These are phyloP conservation scores for Sebastes kiyomatsui DNA, from an alignment of 2,797 vertebrate genomes.

Conservation along the genomic window DNA sequence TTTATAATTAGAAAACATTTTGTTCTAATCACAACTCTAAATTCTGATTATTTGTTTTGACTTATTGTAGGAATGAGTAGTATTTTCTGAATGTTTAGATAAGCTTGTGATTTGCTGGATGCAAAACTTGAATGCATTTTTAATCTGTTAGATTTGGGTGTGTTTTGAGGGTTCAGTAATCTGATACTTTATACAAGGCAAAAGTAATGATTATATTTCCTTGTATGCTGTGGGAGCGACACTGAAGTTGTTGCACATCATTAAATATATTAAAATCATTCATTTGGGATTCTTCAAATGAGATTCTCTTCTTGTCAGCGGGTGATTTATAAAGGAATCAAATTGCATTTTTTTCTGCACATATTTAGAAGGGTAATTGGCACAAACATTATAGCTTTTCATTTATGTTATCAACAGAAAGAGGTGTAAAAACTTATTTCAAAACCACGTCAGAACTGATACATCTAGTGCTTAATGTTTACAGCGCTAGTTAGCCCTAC, in stretches of 20 bases:
- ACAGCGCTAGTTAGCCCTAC: not conserved
- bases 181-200: not conserved
- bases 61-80: not conserved
- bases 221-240: not conserved
- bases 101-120: not conserved
- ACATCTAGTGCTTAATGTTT: not conserved
- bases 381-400: not conserved
- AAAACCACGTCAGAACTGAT: not conserved
- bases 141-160: not conserved
- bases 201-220: not conserved
- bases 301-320: not conserved
- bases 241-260: not conserved
- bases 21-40: not conserved
- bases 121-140: not conserved
- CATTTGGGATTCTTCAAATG: no score
- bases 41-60: not conserved
- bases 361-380: not conserved
- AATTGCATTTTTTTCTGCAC: not conserved
- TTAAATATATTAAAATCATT: not conserved
- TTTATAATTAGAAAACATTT: not conserved
- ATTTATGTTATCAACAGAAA: not conserved
- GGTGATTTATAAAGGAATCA: not conserved
- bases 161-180: not conserved
- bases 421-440: not conserved
- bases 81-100: not conserved